phyloP scores from a whole-genome alignment of 2,797 vertebrate species.

The Protonibea diacanthus region DNA sequence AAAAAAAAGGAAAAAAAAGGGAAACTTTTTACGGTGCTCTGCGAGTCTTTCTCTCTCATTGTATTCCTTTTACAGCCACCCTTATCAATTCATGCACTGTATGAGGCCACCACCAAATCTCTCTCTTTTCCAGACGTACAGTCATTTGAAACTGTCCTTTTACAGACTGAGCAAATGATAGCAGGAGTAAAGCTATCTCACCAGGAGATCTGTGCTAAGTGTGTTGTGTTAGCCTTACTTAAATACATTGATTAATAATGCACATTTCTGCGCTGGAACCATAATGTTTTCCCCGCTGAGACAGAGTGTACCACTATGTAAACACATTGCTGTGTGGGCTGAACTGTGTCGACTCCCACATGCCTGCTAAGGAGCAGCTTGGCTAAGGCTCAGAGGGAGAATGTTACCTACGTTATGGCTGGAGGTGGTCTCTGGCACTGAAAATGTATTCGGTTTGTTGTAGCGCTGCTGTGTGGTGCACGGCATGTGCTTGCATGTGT shows the following conservation, averaged over 20 bases:
- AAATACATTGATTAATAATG: slow-evolving; percentile 57
- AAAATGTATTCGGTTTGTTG: slow-evolving; percentile 44
- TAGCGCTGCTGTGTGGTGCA: slow-evolving; percentile 18
- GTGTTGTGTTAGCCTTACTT: slow-evolving; percentile 31
- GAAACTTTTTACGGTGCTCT: slow-evolving; percentile 16
- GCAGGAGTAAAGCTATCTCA: slow-evolving; percentile 10
- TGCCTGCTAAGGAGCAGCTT: slow-evolving; percentile 72
- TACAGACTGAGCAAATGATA: slow-evolving; percentile 16
- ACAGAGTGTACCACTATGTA: slow-evolving; percentile 62
- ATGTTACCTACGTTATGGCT: slow-evolving; percentile 68
- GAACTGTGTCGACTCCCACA: slow-evolving; percentile 76
- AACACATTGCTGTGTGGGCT: slow-evolving; percentile 73
- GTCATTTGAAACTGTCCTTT: slow-evolving; percentile 24
- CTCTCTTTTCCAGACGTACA: slow-evolving; percentile 12
- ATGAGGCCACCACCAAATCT: slow-evolving; percentile 30
- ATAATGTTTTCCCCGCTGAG: slow-evolving; percentile 60
- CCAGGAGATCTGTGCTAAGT: slow-evolving; percentile 7
- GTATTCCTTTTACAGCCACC: slow-evolving; percentile 34
- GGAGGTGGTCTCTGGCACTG: slow-evolving; percentile 64
- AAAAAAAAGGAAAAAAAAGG: slow-evolving; percentile 25
- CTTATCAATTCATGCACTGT: slow-evolving; percentile 34
- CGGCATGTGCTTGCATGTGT: slow-evolving; percentile 25
- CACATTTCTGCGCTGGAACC: slow-evolving; percentile 55
- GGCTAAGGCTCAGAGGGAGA: slow-evolving; percentile 70
- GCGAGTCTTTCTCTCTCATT: slow-evolving; percentile 23